A percentile compares a stretch with the other conserved stretches of the same genome.
phyloP scores from a whole-genome alignment of 2,888 invertebrate species.

The Nephrotoma appendiculata region DNA sequence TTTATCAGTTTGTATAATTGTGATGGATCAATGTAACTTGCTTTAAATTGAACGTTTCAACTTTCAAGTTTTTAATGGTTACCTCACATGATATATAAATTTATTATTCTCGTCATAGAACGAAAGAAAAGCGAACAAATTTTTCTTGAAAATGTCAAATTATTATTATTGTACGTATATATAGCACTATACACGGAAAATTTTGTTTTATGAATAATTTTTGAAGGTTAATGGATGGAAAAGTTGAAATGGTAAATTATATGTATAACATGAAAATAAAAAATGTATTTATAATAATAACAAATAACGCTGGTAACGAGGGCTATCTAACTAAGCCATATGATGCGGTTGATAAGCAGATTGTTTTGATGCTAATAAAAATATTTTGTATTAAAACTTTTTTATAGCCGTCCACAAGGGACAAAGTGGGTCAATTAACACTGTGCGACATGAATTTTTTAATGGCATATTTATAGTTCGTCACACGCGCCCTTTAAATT shows the following conservation, averaged over 20 bases:
- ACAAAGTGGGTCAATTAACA: neutral
- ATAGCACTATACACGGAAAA: neutral
- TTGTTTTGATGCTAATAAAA: neutral
- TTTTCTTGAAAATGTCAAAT: neutral
- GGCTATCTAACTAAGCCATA: neutral
- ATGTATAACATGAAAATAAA: neutral
- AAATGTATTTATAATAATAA: neutral
- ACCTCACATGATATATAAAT: neutral
- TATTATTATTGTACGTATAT: neutral
- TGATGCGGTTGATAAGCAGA: neutral
- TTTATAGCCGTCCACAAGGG: neutral
- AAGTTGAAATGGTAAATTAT: neutral
- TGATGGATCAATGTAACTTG: neutral
- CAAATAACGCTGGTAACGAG: neutral
- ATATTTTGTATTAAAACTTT: neutral
- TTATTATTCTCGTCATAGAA: neutral
- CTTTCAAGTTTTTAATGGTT: neutral
- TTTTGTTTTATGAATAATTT: neutral
- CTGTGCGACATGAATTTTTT: neutral
- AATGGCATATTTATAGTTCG: too few relatives aligned
- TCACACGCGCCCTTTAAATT: neutral
- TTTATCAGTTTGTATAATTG: neutral
- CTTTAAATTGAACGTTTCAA: neutral
- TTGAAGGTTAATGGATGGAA: neutral
- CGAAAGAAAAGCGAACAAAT: neutral